phyloP scores from a whole-genome alignment of 2,113 vertebrate genomes.

The Odocoileus hemionus region DNA sequence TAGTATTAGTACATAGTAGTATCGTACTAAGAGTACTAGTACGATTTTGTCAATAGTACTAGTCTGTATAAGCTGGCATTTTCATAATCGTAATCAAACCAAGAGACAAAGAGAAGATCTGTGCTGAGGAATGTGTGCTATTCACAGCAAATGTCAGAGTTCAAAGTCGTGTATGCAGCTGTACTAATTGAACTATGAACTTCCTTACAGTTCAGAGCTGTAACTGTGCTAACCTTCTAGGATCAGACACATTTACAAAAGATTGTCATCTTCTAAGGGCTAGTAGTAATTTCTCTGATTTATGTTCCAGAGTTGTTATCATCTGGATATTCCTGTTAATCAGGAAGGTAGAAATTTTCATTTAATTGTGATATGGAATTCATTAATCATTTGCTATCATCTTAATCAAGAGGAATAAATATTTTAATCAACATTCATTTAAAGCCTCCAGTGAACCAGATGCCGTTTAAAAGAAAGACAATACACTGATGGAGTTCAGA shows the following conservation, averaged over 20 bases:
- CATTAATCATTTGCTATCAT: background rate
- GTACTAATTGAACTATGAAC: background rate
- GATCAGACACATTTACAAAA: background rate
- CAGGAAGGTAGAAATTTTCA: background rate
- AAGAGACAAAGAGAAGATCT: background rate
- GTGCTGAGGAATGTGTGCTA: background rate
- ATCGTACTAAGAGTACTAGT: too few species aligned
- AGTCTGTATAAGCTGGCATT: background rate
- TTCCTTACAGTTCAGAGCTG: background rate
- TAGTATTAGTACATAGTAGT: too few species aligned
- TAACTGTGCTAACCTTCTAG: background rate
- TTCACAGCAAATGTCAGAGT: background rate
- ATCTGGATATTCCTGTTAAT: slow-evolving; percentile 13
- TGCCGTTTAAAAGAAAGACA: background rate
- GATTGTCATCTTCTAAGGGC: background rate
- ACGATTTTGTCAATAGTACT: background rate
- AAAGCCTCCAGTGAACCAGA: background rate
- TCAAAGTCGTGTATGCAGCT: background rate
- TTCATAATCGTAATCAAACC: background rate
- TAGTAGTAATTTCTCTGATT: background rate
- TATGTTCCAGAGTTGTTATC: background rate
- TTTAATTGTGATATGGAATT: background rate
- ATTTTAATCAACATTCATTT: background rate
- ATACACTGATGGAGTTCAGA: background rate
- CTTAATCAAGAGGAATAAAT: background rate